Evolutionary conservation across 2,797 vertebrate species (phyloP).

Genomic region (Sebastes diploproa): DNA sequence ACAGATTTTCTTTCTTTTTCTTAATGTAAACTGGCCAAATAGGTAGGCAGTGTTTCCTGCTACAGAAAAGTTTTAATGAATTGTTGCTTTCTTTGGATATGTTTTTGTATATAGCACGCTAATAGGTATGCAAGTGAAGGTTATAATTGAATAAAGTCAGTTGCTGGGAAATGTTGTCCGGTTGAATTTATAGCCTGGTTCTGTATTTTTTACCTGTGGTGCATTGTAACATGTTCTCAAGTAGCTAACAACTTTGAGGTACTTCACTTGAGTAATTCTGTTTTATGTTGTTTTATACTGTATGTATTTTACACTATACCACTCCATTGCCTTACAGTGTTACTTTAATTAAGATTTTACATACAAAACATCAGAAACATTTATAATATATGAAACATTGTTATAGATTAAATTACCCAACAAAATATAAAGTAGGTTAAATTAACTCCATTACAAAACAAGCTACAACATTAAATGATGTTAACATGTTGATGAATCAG

Average conservation of each 20-base stretch:
- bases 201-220: not conserved
- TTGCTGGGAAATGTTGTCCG: conserved; percentile 60
- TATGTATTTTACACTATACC: not conserved
- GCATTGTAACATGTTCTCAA: not conserved
- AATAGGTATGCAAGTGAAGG: conserved; percentile 66
- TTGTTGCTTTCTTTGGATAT: conserved; percentile 45
- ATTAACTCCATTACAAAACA: not conserved
- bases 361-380: not conserved
- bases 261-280: not conserved
- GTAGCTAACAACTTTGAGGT: not conserved
- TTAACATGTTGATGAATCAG: not conserved
- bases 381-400: not conserved
- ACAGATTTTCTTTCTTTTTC: conserved; percentile 4
- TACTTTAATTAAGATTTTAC: not conserved
- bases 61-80: conserved; percentile 29
- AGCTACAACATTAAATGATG: not conserved
- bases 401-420: not conserved
- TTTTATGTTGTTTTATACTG: not conserved
- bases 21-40: conserved; percentile 36
- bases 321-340: not conserved
- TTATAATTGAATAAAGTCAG: conserved; percentile 69
- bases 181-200: conserved; percentile 49
- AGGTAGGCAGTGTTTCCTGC: conserved; percentile 25
- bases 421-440: not conserved
- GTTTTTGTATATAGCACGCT: conserved; percentile 71